Evolutionary conservation across 2,113 vertebrate genomes (phyloP).

Genomic region (Sphaerodactylus townsendi): DNA sequence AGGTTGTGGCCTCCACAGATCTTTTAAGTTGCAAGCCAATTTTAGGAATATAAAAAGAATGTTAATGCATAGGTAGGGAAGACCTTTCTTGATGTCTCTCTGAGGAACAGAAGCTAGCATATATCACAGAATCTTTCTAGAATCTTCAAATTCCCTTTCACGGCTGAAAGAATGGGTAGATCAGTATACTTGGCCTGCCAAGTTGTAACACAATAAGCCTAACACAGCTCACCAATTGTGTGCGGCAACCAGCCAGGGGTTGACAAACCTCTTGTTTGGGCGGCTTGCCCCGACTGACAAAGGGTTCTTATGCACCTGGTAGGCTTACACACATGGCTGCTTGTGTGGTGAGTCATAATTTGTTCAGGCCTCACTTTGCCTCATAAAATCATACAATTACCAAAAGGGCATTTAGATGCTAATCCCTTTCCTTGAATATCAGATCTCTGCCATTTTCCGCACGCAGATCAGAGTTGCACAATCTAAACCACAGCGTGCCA

Average conservation of each 20-base stretch:
- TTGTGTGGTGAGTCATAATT: background rate
- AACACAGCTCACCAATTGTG: background rate
- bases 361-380: background rate
- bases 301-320: background rate
- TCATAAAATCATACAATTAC: background rate
- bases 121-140: background rate
- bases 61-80: background rate
- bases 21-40: background rate
- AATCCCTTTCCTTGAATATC: background rate
- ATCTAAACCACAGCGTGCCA: background rate
- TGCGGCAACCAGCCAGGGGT: background rate
- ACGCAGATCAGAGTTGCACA: background rate
- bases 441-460: background rate
- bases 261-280: constrained; percentile 15
- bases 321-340: background rate
- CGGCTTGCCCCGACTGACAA: background rate
- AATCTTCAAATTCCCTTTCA: background rate
- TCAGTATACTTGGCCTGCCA: background rate
- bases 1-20: background rate
- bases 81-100: background rate
- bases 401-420: background rate
- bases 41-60: background rate
- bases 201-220: background rate
- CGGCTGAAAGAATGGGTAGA: background rate
- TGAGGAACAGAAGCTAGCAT: background rate